Percentiles rank a stretch among this genome's conserved stretches.
These are phyloP conservation scores for Theocolax elegans DNA, from an alignment of 1,140 invertebrate species.

Conservation along the genomic window DNA sequence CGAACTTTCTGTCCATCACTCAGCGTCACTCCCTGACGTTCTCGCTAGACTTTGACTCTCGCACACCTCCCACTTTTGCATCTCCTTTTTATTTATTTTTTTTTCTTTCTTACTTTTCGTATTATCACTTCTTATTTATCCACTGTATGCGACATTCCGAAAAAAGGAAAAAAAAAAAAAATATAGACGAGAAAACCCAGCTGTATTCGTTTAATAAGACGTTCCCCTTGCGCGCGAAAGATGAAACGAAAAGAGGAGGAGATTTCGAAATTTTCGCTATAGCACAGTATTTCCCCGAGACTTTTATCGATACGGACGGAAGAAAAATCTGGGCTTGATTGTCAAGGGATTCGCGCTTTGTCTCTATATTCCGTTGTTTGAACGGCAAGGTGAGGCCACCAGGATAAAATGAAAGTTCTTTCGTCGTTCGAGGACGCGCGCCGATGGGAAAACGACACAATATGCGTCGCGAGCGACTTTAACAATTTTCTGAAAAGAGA, in stretches of 20 bases:
- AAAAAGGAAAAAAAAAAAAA: no score
- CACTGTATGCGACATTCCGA: no score
- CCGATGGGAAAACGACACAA: constrained; percentile 7
- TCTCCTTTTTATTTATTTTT: background rate
- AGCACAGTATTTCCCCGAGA: constrained; percentile 13
- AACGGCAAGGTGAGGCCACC: background rate
- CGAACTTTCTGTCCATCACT: constrained; percentile 60
- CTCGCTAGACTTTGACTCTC: background rate
- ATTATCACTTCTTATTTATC: no score
- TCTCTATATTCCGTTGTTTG: constrained; percentile 25
- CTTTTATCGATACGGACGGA: constrained; percentile 22
- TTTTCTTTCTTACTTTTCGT: background rate
- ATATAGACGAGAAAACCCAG: background rate
- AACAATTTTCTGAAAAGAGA: constrained; percentile 17
- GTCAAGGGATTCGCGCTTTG: constrained; percentile 21
- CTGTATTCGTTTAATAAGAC: constrained; percentile 4
- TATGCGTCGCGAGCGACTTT: constrained; percentile 14
- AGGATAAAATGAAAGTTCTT: constrained; percentile 33
- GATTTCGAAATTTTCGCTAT: no score
- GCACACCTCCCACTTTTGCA: background rate
- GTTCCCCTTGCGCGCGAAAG: background rate
- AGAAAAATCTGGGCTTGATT: constrained; percentile 22
- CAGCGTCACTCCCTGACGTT: constrained; percentile 52
- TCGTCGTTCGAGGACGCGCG: background rate
- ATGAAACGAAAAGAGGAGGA: no score